phyloP scores from a whole-genome alignment of 2,797 vertebrate species.

The Odontamblyopus rebecca region DNA sequence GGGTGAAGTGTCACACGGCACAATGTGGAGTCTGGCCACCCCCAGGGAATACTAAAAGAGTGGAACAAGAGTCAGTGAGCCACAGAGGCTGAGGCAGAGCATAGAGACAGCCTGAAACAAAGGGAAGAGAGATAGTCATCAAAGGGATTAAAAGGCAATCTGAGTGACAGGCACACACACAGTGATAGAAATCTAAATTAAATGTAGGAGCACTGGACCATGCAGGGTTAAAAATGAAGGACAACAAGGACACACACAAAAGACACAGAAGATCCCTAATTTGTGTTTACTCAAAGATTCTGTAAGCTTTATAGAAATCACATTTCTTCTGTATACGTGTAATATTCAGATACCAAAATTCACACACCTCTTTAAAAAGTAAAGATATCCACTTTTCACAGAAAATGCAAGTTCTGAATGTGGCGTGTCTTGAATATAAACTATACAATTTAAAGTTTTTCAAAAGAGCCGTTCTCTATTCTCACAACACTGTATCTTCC shows the following conservation, averaged over 20 bases:
- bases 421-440: background rate
- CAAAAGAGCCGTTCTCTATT: background rate
- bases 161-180: conserved; percentile 32
- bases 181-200: conserved; percentile 56
- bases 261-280: conserved; percentile 18
- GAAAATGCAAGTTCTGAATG: background rate
- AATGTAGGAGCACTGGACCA: conserved; percentile 21
- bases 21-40: conserved; percentile 50
- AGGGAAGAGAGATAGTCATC: conserved; percentile 55
- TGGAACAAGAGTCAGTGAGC: conserved; percentile 39
- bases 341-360: background rate
- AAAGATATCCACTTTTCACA: background rate
- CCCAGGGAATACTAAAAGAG: conserved; percentile 63
- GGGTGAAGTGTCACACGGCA: conserved; percentile 57
- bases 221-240: conserved; percentile 9
- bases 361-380: background rate
- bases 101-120: conserved; percentile 37
- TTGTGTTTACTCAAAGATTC: background rate
- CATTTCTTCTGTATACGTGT: background rate
- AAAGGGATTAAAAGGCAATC: conserved; percentile 52
- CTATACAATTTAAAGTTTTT: conserved; percentile 9
- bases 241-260: conserved; percentile 7
- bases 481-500: background rate
- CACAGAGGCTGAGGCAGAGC: conserved; percentile 20
- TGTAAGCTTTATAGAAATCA: background rate